phyloP scores from a whole-genome alignment of 2,797 vertebrate species.

The Pangasius krempfi region DNA sequence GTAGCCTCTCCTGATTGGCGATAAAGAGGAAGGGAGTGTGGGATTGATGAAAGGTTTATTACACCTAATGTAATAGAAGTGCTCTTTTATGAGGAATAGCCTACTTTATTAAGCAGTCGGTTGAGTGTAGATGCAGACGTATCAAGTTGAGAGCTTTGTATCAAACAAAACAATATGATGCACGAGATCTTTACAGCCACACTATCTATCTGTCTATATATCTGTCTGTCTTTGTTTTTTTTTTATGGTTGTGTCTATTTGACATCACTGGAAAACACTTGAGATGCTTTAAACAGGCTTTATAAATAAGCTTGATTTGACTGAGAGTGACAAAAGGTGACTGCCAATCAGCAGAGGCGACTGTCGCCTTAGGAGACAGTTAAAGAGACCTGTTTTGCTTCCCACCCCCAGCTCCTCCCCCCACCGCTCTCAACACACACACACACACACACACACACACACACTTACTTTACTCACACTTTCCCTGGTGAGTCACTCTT shows the following conservation, averaged over 20 bases:
- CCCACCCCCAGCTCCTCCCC: not conserved
- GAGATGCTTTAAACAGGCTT: not conserved
- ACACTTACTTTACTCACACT: conserved; percentile 22
- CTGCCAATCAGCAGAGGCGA: not conserved
- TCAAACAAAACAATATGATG: not conserved
- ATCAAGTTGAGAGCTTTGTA: not conserved
- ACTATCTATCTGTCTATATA: not conserved
- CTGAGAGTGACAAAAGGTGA: conserved; percentile 24
- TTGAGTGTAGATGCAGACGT: not conserved
- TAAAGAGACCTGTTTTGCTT: not conserved
- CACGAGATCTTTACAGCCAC: not conserved
- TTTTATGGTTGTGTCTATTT: not conserved
- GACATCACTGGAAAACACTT: not conserved
- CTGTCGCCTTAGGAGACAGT: not conserved
- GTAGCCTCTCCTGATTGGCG: not conserved
- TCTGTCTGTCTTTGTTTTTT: not conserved
- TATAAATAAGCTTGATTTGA: conserved; percentile 1
- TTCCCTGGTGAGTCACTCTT: conserved; percentile 39
- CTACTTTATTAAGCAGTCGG: not conserved
- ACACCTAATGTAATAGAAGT: not conserved
- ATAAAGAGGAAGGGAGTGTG: not conserved
- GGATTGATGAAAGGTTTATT: not conserved
- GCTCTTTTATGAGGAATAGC: not conserved
- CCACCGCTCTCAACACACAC: not conserved
- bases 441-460: conserved; percentile 21